These are phyloP conservation scores for Falco berigora DNA, from an alignment of 2,797 vertebrate genomes.

Conservation along the genomic window DNA sequence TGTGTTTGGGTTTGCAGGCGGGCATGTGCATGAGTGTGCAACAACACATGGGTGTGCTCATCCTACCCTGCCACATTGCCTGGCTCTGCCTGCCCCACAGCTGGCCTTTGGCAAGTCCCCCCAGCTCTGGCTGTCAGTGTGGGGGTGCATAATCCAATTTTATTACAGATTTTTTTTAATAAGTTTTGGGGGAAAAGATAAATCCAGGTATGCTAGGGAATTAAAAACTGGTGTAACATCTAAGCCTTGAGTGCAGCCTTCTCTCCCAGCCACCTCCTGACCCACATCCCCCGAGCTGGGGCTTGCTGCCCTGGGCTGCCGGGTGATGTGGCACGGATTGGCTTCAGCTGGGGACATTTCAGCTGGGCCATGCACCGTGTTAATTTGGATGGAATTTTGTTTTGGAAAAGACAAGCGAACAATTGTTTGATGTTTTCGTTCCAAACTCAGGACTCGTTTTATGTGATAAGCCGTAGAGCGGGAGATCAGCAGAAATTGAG, in stretches of 20 bases:
- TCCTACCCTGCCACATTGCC: not conserved
- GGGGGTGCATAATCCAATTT: rapidly evolving
- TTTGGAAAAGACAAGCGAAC: not conserved
- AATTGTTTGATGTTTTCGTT: not conserved
- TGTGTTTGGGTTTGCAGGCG: not conserved
- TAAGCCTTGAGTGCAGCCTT: not conserved
- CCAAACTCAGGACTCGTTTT: not conserved
- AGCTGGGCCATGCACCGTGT: not conserved
- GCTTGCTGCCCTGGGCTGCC: rapidly evolving
- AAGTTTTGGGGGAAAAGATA: not conserved
- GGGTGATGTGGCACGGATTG: not conserved
- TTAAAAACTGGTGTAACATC: not conserved
- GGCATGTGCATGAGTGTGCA: not conserved
- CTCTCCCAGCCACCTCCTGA: not conserved
- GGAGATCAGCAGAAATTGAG: not conserved
- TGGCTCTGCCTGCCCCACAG: not conserved
- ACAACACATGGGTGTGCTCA: rapidly evolving
- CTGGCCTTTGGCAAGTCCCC: not conserved
- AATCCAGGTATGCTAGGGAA: not conserved
- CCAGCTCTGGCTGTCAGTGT: not conserved
- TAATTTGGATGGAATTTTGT: not conserved
- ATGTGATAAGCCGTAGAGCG: not conserved
- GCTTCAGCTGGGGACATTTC: not conserved
- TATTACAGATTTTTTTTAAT: not conserved
- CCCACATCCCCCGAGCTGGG: not conserved